Evolutionary conservation across 2,888 invertebrate species (phyloP), one percentile per base, ranked within the genome.

Genomic region (Eupeodes luniger): DNA sequence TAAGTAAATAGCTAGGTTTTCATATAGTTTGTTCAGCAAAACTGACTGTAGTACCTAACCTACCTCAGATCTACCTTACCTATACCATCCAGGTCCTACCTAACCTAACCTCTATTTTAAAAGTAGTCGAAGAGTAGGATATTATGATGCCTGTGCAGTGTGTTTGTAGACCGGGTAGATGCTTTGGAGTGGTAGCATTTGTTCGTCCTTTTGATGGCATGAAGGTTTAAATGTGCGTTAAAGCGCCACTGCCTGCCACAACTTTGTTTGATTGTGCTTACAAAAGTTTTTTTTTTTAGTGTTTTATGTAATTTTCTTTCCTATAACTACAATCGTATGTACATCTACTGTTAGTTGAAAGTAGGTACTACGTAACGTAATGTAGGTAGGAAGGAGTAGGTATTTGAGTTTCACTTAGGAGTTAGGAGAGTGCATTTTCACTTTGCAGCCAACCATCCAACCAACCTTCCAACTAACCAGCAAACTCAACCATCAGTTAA

Each of bases 1-100:
- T 78, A 69, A 78, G 88, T 81, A 85, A 84, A 69, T 74, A 80
- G 83, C 74, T 62, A 51, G 40, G 78, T 74, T 82, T 67, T 81
- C 70, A 76, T 72, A 64, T 72, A 69, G 69, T 55, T 70, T 44
- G 55, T 70, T 70, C 44, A 70, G 40, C 55, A 70, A 55, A 55
- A 70, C 55, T 70, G 19, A 49, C 47, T 62, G 14, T 61, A 36
- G 40, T 5, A 3, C 27, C 27, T 27, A 19, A 19, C 19, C 19
- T 19, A 19, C 19, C 19, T 19, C 19, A 7, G 36, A 1, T 36
- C 36, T 36, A 7, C 36, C 36, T 36, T 36, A 36, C 36, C 36
- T 36, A 19, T 19, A 19, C 19, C 19, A 19, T 19, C 19, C 19
- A 19, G 27, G 27, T 3, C 27, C 27, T 27, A 27, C 40, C 40